Evolutionary conservation across 35 echinoderm and acorn worm species (phyloP), one percentile per base, ranked within the genome.

Genomic region (Heliocidaris erythrogramma): DNA sequence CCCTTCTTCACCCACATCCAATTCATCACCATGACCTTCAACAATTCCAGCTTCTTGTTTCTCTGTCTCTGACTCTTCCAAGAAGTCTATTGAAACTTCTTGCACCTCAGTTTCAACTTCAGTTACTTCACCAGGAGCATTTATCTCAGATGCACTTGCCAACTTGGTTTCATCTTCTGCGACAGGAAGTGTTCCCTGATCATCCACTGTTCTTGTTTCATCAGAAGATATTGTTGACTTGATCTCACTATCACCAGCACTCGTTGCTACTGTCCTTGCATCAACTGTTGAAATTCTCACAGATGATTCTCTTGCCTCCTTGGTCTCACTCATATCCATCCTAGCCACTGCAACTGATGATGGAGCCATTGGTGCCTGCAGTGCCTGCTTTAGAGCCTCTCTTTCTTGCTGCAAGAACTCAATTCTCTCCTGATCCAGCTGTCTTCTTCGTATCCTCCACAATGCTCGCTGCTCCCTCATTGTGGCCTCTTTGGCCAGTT

Each of bases 381-480:
- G 59, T 92, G 90, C 94, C 49, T 94, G 32, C 50, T 86, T 96
- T 31, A 99, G 65, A 30, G 78, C 86, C 10, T 88, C 85, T 95
- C 94, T 85, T 32, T 97, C 96, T 88, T 86, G 53, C 48, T 86
- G 69, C 8, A 99, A 47, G 94, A 96, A 99, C 18, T 94, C 71
- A 14, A 30, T 59, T 50, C 98, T 94, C 84, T 85, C 61, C 48
- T 95, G 92, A 94, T 97, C 96, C 17, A 99, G 94, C 49, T 95
- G 94, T 50, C 95, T 94, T 27, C 98, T 92, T 50, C 93, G 85
- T 29, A 99, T 94, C 32, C 94, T 85, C 98, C 98, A 99, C 29
- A 99, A 61, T 7, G 98, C 98, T 86, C 91, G 93, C 56, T 94
- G 94, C 85, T 99, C 98, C 48, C 98, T 93, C 35, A 86, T 60